phyloP scores from a whole-genome alignment of 1,140 invertebrate genomes.

The Eupristina koningsbergeri region DNA sequence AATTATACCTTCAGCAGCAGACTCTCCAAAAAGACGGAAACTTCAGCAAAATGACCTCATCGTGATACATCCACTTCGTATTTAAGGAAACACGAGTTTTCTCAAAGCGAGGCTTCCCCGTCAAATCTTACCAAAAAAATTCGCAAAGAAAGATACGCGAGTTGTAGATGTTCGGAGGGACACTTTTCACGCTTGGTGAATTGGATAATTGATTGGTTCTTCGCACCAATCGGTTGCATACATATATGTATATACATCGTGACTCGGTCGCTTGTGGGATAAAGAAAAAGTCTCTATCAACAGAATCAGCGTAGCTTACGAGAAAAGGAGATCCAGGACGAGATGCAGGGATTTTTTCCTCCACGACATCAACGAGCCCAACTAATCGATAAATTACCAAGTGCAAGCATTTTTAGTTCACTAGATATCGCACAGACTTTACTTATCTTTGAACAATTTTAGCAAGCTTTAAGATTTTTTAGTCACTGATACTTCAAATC shows the following conservation, averaged over 20 bases:
- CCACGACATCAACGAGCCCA: not conserved
- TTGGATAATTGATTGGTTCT: constrained; percentile 52
- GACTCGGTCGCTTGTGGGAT: not conserved
- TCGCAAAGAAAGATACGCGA: not conserved
- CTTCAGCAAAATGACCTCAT: no score
- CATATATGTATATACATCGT: no score
- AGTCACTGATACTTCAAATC: no score
- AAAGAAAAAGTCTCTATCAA: not conserved
- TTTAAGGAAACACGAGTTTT: not conserved
- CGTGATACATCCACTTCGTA: no score
- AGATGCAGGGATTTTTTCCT: not conserved
- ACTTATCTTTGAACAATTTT: no score
- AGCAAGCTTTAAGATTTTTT: no score
- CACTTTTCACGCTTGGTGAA: constrained; percentile 48
- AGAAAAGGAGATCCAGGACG: not conserved
- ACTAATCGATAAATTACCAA: not conserved
- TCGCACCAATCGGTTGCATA: not conserved
- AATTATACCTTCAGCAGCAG: no score
- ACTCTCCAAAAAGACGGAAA: no score
- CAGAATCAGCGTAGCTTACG: not conserved
- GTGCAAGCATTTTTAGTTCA: not conserved
- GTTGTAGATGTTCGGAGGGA: no score
- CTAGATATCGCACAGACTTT: no score
- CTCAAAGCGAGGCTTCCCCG: no score
- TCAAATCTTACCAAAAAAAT: not conserved